A percentile compares a stretch with the other conserved stretches of the same genome.
phyloP scores from a whole-genome alignment of 2,888 invertebrate genomes.

The Morpho helenor region DNA sequence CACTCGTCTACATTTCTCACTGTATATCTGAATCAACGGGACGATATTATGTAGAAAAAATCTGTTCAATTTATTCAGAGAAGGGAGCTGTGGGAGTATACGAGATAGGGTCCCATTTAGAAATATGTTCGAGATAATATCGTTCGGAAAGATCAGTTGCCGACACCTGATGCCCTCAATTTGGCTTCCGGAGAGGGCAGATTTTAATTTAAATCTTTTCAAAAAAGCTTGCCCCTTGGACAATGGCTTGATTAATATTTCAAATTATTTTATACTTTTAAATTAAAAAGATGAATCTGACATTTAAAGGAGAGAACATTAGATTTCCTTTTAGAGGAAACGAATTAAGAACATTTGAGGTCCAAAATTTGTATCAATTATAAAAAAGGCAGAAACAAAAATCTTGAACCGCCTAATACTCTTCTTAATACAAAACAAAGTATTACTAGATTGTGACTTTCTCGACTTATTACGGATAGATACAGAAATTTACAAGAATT shows the following conservation, averaged over 20 bases:
- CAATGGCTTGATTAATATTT: background rate
- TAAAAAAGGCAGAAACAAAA: no score
- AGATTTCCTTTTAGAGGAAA: no score
- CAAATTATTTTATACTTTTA: background rate
- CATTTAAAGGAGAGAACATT: no score
- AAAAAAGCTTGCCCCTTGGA: constrained; percentile 1
- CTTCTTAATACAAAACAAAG: no score
- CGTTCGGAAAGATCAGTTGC: constrained; percentile 63
- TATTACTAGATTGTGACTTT: no score
- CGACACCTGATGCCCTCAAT: constrained; percentile 69
- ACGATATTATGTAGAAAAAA: constrained; percentile 18
- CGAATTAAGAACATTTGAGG: no score
- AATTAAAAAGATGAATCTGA: background rate
- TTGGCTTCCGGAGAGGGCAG: constrained; percentile 43
- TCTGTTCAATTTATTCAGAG: constrained; percentile 61
- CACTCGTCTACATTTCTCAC: no score
- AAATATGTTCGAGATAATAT: constrained; percentile 71
- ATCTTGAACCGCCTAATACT: no score
- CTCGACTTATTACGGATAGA: no score
- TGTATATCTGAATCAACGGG: background rate
- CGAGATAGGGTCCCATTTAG: constrained; percentile 52
- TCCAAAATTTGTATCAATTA: no score
- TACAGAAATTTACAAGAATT: no score
- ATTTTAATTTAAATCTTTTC: constrained; percentile 41
- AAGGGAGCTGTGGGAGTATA: constrained; percentile 42